phyloP scores from a whole-genome alignment of 2,888 invertebrate species.

The Ypsolopha scabrella region DNA sequence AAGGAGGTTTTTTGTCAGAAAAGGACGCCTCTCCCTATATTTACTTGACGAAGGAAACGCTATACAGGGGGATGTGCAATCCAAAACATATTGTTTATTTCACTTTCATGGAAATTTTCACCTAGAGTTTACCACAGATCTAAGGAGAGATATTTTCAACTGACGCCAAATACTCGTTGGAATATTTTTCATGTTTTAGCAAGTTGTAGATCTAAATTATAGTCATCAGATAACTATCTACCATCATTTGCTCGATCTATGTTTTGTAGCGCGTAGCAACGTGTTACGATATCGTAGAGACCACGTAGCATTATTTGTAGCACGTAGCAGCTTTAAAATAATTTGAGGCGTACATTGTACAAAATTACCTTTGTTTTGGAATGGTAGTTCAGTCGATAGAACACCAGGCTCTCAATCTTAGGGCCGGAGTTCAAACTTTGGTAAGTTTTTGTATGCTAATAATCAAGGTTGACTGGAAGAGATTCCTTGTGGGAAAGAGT shows the following conservation, averaged over 20 bases:
- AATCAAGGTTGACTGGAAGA: too few species aligned
- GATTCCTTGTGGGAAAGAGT: too few species aligned
- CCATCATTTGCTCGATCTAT: background rate
- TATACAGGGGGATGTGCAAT: slow-evolving; percentile 34
- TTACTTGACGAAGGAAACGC: slow-evolving; percentile 51
- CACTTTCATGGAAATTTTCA: background rate
- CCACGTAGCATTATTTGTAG: background rate
- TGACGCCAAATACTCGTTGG: too few species aligned
- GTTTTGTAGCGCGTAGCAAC: background rate
- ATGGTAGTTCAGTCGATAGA: background rate
- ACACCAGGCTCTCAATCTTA: background rate
- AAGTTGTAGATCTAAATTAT: too few species aligned
- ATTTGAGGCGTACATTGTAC: background rate
- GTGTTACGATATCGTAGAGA: background rate
- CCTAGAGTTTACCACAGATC: background rate
- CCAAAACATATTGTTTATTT: background rate
- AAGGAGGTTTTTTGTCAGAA: slow-evolving; percentile 52
- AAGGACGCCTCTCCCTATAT: slow-evolving; percentile 60
- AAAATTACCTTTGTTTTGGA: background rate
- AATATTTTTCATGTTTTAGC: too few species aligned
- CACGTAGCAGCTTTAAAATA: background rate
- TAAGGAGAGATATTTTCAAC: too few species aligned
- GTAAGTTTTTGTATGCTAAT: too few species aligned
- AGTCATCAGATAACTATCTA: background rate
- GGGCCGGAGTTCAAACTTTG: background rate